Evolutionary conservation across 2,113 vertebrate genomes (phyloP).

Genomic region (Aspiorhynchus laticeps): DNA sequence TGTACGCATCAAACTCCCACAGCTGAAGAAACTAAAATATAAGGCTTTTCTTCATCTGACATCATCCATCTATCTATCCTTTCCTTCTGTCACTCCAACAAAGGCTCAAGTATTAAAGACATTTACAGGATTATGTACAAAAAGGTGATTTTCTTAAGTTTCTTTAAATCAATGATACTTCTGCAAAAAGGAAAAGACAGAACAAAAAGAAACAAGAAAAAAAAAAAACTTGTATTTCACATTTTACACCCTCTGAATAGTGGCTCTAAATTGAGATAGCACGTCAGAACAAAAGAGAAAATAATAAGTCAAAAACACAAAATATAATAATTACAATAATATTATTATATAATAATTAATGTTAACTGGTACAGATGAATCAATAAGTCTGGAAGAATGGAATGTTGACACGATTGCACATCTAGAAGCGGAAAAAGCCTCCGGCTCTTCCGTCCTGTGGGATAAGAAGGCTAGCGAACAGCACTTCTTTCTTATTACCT

Average conservation of each 20-base stretch:
- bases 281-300: constrained; percentile 76
- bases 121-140: constrained; percentile 99
- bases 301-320: constrained; percentile 23
- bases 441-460: constrained; percentile 75
- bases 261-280: constrained; percentile 89
- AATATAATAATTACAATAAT: constrained; percentile 68
- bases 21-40: constrained; percentile 99
- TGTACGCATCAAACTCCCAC: constrained; percentile 94
- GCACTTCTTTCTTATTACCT: constrained; percentile 59
- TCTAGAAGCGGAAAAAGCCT: constrained; percentile 84
- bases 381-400: constrained; percentile 85
- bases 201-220: constrained; percentile 68
- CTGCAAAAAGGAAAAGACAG: constrained; percentile 66
- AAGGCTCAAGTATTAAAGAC: constrained; percentile 99
- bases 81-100: constrained; percentile 75
- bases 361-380: constrained; percentile 79
- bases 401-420: constrained; percentile 99
- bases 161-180: constrained; percentile 82
- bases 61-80: constrained; percentile 65
- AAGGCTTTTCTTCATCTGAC: constrained; percentile 99
- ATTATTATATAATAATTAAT: constrained; percentile 76
- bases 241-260: constrained; percentile 91
- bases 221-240: constrained; percentile 81
- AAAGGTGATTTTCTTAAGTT: constrained; percentile 76
- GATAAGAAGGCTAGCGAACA: constrained; percentile 82